Evolutionary conservation across 2,888 invertebrate species (phyloP), one percentile per base, ranked within the genome.

Genomic region (Parnassius mnemosyne): DNA sequence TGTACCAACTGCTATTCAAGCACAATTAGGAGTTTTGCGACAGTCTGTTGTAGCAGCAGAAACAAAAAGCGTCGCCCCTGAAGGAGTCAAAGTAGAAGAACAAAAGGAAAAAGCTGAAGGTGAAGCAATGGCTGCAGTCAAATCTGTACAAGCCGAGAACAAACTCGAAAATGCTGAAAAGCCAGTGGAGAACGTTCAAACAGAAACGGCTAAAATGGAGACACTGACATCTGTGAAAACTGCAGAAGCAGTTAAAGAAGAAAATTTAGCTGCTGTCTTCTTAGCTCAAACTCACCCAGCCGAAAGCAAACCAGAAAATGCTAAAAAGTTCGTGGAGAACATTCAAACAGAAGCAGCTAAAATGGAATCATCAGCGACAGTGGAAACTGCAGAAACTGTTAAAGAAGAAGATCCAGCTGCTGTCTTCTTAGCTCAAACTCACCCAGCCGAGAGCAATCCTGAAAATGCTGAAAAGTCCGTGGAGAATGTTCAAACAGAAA

Each of bases 151-250:
- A 73, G 74, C 34, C 34, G 34, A 34, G 7, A 7, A 3, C 34
- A 34, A 34, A 34, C 34, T 7, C 7, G 34, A 61, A 56, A 65
- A 50, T 51, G 68, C 60, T 56, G 65, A 57, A 61, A 69, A 74
- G 47, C 60, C 65, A 7, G 66, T 63, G 7, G 70, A 72, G 10
- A 66, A 71, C 0, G 67, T 72, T 3, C 69, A 71, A 54, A 53
- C 70, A 0, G 75, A 75, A 57, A 66, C 71, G 16, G 69, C 70
- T 1, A 69, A 69, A 41, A 67, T 74, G 43, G 73, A 69, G 58
- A 58, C 69, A 9, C 66, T 61, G 2, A 52, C 59, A 9, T 55
- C 12, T 3, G 58, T 12, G 1, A 63, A 63, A 63, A 13, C 52
- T 10, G 46, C 41, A 12, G 63, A 63, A 46, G 58, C 44, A 16